Evolutionary conservation across 2,888 invertebrate species (phyloP), one percentile per base, ranked within the genome.

Genomic region (Exocentrus adspersus): DNA sequence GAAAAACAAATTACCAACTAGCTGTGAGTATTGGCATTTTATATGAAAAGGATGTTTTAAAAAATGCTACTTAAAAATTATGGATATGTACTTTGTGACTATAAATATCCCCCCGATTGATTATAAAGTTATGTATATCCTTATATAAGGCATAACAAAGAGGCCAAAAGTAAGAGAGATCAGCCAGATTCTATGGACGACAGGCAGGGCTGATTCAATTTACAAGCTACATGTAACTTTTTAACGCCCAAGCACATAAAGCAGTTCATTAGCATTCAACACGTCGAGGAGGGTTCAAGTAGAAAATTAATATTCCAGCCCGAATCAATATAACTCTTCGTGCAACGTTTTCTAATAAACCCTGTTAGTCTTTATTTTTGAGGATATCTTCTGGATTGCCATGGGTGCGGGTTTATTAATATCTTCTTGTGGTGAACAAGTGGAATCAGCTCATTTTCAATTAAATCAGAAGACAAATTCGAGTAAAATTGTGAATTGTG

Each of bases 291-390:
- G 30, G 32, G 51, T n/a, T 51, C 17, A 51, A 30, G 30, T 51
- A 32, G 51, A 32, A 32, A 32, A 51, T 51, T 51, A 51, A 51
- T 51, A 51, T 51, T 51, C n/a, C 48, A 16, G 28, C n/a, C 3
- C 10, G 32, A 51, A 32, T 32, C 51, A 32, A 51, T 51, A 32
- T 51, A 32, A 51, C 32, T 51, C 10, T 16, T 51, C 32, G n/a
- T 10, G 17, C n/a, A 32, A 12, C 17, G 51, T 30, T 51, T 32
- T n/a, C 4, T 17, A 51, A 17, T 17, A 17, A 0, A 12, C 5
- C n/a, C 32, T 51, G 17, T 32, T 12, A n/a, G 2, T 12, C 12
- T n/a, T 14, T 37, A 37, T 37, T 37, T 37, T 37, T 12, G 12
- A 12, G 14, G n/a, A n/a, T n/a, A n/a, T n/a, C n/a, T n/a, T n/a